Percentiles rank a stretch among this genome's conserved stretches.
phyloP scores from a whole-genome alignment of 92 coral and sea anemone genomes.

The Anthopleura xanthogrammica region DNA sequence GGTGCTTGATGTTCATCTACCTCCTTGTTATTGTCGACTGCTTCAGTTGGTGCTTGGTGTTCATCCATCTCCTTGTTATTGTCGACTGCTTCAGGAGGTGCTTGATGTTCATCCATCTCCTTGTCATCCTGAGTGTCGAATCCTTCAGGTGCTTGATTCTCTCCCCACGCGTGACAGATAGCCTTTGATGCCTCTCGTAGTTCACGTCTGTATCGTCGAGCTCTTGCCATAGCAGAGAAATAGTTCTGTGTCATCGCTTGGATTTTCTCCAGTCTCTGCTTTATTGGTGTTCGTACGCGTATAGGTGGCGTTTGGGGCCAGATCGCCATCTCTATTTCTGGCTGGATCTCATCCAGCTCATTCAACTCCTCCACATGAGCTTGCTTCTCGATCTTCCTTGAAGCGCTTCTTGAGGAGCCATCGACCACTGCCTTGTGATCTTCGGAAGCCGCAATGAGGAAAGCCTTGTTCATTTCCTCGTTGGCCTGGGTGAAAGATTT shows the following conservation, averaged over 20 bases:
- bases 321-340: not conserved
- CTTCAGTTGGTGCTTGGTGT: not conserved
- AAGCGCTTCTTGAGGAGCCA: not conserved
- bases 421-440: not conserved
- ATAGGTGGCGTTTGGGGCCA: not conserved
- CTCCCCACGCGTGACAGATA: not conserved
- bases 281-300: not conserved
- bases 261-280: not conserved
- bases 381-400: not conserved
- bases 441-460: not conserved
- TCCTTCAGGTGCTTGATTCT: not conserved
- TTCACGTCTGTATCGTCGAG: not conserved
- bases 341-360: not conserved
- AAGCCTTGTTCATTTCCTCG: constrained; percentile 3
- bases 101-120: not conserved
- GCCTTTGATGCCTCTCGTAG: not conserved
- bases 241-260: not conserved
- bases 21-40: not conserved
- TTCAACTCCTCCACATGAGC: not conserved
- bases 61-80: not conserved
- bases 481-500: not conserved
- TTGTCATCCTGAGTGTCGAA: not conserved
- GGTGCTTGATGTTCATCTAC: not conserved
- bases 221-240: not conserved
- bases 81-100: not conserved